These are phyloP conservation scores for Manacus vitellinus DNA, from an alignment of 2,113 vertebrate species.

Conservation along the genomic window DNA sequence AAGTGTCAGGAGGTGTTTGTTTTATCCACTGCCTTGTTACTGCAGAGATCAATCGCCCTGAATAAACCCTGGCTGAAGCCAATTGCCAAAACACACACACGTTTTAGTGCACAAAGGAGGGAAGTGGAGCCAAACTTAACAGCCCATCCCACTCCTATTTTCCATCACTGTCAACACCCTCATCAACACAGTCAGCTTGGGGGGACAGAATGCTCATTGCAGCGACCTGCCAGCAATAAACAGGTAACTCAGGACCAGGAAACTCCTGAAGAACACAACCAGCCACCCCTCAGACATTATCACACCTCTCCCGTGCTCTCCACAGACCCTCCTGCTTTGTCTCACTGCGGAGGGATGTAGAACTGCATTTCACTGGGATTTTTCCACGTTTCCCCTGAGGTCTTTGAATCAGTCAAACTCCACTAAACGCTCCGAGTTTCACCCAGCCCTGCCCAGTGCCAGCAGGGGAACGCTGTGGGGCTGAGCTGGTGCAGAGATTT, in stretches of 20 bases:
- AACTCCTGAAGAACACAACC: neutral
- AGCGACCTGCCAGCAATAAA: neutral
- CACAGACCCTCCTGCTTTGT: neutral
- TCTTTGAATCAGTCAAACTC: neutral
- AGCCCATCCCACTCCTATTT: neutral
- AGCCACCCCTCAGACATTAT: fast-evolving
- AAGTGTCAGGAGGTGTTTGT: no score
- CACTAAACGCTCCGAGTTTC: neutral
- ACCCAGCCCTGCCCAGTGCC: neutral
- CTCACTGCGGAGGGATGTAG: neutral
- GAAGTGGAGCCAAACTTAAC: neutral
- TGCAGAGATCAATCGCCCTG: neutral
- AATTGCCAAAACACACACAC: neutral
- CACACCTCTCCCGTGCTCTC: neutral
- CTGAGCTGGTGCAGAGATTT: neutral
- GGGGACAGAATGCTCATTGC: neutral
- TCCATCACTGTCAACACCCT: neutral
- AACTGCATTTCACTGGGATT: neutral
- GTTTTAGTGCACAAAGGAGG: neutral
- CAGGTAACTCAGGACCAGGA: neutral
- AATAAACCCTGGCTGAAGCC: neutral
- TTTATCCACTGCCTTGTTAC: neutral
- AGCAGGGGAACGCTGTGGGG: fast-evolving
- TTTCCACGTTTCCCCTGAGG: neutral
- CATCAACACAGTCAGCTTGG: neutral